Conservation (phyloP, 2,888 invertebrate genomes). For the Tachina grossa region DNA sequence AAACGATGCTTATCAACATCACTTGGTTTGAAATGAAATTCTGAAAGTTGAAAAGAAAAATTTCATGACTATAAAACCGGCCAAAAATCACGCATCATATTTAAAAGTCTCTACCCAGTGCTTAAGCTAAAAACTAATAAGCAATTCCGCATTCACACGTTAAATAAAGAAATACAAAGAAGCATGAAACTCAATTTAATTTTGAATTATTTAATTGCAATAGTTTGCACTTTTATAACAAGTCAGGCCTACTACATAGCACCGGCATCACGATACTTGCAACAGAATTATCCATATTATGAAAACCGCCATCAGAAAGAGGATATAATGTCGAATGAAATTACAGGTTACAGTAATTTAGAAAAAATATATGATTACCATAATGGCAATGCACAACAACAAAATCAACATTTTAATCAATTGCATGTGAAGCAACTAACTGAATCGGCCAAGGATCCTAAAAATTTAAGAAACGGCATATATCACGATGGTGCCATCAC, state of each 20-base stretch:
- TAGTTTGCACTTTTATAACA: background rate
- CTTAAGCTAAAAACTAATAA: conserved; percentile 43
- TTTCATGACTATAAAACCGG: conserved; percentile 55
- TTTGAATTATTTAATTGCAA: conserved; percentile 16
- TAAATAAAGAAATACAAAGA: background rate
- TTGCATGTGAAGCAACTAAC: conserved; percentile 23
- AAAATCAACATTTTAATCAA: conserved; percentile 25
- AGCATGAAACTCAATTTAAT: conserved; percentile 37
- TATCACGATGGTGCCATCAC: conserved; percentile 77
- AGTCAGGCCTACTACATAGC: background rate
- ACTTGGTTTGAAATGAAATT: background rate
- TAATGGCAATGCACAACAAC: background rate
- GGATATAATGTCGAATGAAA: background rate
- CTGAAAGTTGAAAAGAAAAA: background rate
- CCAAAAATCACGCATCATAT: conserved; percentile 45
- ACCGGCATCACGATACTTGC: background rate
- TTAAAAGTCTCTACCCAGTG: conserved; percentile 61
- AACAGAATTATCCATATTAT: background rate
- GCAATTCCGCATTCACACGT: conserved; percentile 43
- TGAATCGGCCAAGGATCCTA: conserved; percentile 56
- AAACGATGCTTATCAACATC: too few relatives aligned
- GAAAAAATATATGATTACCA: background rate
- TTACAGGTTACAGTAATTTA: background rate
- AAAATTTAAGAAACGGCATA: conserved; percentile 74
- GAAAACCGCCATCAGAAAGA: background rate